Conservation (phyloP, 2,888 invertebrate species). For the Hylaea fasciaria region DNA sequence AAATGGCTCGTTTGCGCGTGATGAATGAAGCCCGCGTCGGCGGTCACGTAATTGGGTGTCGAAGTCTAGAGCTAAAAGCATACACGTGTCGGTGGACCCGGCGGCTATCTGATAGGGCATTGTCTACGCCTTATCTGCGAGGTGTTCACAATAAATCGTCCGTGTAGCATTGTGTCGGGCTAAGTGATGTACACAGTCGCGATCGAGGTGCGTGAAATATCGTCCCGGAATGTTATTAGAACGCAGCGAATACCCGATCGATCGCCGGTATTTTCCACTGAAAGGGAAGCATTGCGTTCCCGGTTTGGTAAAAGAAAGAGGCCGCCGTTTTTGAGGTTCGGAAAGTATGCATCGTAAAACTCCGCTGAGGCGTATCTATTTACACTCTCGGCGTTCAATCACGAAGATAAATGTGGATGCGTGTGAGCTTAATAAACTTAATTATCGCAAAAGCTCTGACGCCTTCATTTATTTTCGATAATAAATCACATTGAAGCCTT, state of each 20-base stretch:
- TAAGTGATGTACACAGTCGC: conserved; percentile 61
- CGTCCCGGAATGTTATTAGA: conserved; percentile 79
- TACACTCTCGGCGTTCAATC: conserved; percentile 25
- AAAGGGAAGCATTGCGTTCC: conserved; percentile 60
- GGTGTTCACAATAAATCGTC: conserved; percentile 80
- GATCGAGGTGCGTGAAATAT: conserved; percentile 67
- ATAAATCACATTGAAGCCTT: conserved; percentile 18
- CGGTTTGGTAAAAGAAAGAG: conserved; percentile 58
- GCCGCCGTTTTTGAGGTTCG: conserved; percentile 30
- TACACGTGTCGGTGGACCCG: conserved; percentile 75
- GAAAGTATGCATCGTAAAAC: conserved; percentile 29
- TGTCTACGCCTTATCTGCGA: conserved; percentile 78
- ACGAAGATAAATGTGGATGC: conserved; percentile 25
- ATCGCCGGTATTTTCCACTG: conserved; percentile 64
- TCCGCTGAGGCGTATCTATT: conserved; percentile 26
- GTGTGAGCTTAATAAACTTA: conserved; percentile 22
- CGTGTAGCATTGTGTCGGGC: conserved; percentile 68
- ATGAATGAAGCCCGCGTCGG: conserved; percentile 71
- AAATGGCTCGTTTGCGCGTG: conserved; percentile 74
- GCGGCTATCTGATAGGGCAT: conserved; percentile 74
- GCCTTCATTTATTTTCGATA: conserved; percentile 20
- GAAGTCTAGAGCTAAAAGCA: conserved; percentile 80
- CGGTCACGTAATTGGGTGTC: conserved; percentile 79
- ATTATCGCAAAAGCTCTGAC: conserved; percentile 25
- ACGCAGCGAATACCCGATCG: conserved; percentile 69